Conservation (phyloP, 2,113 vertebrate genomes). For the Phoenicopterus ruber region DNA sequence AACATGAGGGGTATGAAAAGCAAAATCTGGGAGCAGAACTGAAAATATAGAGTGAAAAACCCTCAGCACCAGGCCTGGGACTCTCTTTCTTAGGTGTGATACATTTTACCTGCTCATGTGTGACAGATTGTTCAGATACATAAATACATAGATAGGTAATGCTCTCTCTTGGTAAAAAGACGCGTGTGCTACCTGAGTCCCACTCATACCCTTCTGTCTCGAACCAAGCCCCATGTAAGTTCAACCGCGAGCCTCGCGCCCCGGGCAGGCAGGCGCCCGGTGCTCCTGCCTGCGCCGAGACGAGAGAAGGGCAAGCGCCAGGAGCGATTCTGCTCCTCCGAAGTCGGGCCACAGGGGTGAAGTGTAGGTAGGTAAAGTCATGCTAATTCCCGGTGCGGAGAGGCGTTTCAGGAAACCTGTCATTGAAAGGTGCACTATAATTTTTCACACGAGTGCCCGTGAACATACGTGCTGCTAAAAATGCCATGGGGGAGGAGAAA, state of each 20-base stretch:
- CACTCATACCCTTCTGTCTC: background rate
- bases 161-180: background rate
- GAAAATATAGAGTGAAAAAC: background rate
- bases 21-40: background rate
- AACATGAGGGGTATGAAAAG: background rate
- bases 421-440: background rate
- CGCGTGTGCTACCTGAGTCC: fast-evolving
- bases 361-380: background rate
- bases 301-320: background rate
- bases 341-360: background rate
- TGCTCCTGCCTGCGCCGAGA: fast-evolving
- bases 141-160: background rate
- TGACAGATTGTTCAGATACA: background rate
- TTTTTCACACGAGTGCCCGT: background rate
- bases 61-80: background rate
- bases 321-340: background rate
- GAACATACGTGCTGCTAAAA: background rate
- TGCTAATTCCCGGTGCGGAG: background rate
- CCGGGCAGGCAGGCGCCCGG: background rate
- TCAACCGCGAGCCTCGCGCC: fast-evolving
- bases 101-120: background rate
- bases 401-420: background rate
- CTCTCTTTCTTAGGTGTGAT: background rate
- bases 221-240: fast-evolving
- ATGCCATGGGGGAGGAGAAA: background rate